These are phyloP conservation scores for Eupithecia exiguata DNA, from an alignment of 2,888 invertebrate genomes.

Conservation along the genomic window DNA sequence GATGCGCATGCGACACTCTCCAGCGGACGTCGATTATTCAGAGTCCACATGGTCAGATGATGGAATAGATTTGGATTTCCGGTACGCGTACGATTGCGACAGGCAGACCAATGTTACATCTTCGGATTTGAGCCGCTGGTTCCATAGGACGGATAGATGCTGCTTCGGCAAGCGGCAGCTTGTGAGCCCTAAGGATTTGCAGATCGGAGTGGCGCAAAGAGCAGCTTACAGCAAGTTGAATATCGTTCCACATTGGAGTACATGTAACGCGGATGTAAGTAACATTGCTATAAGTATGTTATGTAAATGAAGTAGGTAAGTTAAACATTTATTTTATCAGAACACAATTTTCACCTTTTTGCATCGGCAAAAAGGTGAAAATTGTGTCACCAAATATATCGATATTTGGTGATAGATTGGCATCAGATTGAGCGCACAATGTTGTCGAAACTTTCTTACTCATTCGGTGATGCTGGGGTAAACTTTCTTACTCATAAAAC, in stretches of 20 bases:
- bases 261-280: conserved; percentile 56
- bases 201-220: conserved; percentile 54
- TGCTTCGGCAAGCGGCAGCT: conserved; percentile 60
- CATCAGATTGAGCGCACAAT: too few relatives aligned
- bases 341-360: background rate
- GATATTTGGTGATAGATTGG: too few relatives aligned
- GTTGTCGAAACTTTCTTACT: too few relatives aligned
- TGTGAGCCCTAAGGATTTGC: conserved; percentile 56
- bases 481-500: too few relatives aligned
- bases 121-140: conserved; percentile 13
- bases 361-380: too few relatives aligned
- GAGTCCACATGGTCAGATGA: conserved; percentile 46
- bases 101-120: conserved; percentile 47
- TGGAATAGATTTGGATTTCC: conserved; percentile 46
- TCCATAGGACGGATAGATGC: conserved; percentile 53
- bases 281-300: background rate
- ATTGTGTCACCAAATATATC: too few relatives aligned
- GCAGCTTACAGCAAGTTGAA: conserved; percentile 58
- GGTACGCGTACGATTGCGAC: conserved; percentile 56
- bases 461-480: too few relatives aligned
- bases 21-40: conserved; percentile 39
- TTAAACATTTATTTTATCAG: background rate
- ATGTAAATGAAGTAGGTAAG: background rate
- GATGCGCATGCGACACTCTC: conserved; percentile 42
- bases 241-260: conserved; percentile 64